These are phyloP conservation scores for Cyphomyrmex costatus DNA, from an alignment of 1,140 invertebrate species.

Conservation along the genomic window DNA sequence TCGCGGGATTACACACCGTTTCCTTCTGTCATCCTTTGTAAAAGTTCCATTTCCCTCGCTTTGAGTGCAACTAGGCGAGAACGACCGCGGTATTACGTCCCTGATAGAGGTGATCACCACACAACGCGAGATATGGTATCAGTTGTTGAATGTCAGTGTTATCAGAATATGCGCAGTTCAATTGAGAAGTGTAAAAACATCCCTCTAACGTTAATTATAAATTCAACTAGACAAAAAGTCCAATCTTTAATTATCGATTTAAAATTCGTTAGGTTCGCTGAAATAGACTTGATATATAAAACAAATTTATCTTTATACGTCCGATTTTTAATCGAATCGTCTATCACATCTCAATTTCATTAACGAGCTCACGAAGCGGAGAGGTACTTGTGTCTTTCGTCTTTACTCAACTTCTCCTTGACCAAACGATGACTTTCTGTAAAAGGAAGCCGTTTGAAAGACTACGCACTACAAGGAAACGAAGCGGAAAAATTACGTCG, in stretches of 20 bases:
- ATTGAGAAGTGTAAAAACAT: conserved; percentile 8
- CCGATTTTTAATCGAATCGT: conserved; percentile 39
- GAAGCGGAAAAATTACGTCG: not conserved
- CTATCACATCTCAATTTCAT: conserved; percentile 49
- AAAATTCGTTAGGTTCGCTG: not conserved
- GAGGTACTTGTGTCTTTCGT: conserved; percentile 36
- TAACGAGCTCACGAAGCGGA: conserved; percentile 38
- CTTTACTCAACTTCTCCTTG: conserved; percentile 29
- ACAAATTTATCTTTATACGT: conserved; percentile 9
- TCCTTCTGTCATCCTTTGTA: conserved; percentile 43
- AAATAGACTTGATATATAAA: not conserved
- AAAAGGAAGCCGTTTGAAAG: conserved; percentile 29
- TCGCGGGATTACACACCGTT: conserved; percentile 27
- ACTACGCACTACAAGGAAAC: not conserved
- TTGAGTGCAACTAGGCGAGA: conserved; percentile 38
- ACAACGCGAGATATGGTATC: conserved; percentile 45
- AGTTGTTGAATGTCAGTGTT: conserved; percentile 16
- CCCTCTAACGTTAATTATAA: conserved; percentile 12
- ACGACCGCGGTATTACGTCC: conserved; percentile 45
- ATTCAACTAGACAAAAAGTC: conserved; percentile 2
- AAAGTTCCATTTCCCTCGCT: conserved; percentile 57
- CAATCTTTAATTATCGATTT: not conserved
- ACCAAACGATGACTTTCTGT: conserved; percentile 45
- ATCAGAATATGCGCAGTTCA: conserved; percentile 26
- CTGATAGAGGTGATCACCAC: conserved; percentile 35